A percentile compares a stretch with the other conserved stretches of the same genome.
phyloP scores from a whole-genome alignment of 2,797 vertebrate species.

The Onychomys leucogaster region DNA sequence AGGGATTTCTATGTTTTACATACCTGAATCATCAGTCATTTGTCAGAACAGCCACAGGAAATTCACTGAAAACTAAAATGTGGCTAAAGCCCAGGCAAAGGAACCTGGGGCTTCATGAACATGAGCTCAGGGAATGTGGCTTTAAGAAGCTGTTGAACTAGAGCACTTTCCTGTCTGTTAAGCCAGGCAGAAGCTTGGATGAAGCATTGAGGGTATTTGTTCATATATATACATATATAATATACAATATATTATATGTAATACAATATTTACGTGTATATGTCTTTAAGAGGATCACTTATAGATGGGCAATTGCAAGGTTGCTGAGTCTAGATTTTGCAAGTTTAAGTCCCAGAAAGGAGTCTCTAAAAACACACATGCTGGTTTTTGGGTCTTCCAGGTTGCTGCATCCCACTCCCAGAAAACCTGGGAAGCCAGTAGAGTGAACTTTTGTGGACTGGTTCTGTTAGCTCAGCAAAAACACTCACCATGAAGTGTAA shows the following conservation, averaged over 20 bases:
- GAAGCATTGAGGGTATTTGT: no score
- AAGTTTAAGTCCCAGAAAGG: neutral
- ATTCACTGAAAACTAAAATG: neutral
- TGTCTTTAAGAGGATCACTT: neutral
- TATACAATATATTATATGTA: no score
- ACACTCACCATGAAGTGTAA: neutral
- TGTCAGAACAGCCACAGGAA: neutral
- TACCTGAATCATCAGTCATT: neutral
- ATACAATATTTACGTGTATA: no score
- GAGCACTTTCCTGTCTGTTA: neutral
- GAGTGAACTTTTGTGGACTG: neutral
- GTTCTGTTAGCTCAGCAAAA: neutral
- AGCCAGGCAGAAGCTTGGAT: neutral
- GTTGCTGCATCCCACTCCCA: neutral
- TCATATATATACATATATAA: neutral
- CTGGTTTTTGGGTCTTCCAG: rapidly evolving
- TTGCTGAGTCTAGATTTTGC: neutral
- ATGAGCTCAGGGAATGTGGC: neutral
- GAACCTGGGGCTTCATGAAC: rapidly evolving
- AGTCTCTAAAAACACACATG: neutral
- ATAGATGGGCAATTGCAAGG: neutral
- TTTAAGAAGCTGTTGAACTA: neutral
- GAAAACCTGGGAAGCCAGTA: neutral
- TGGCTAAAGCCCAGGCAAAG: neutral
- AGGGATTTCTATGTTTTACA: neutral